Evolutionary conservation across 2,797 vertebrate species (phyloP).

Genomic region (Malurus leucopterus): DNA sequence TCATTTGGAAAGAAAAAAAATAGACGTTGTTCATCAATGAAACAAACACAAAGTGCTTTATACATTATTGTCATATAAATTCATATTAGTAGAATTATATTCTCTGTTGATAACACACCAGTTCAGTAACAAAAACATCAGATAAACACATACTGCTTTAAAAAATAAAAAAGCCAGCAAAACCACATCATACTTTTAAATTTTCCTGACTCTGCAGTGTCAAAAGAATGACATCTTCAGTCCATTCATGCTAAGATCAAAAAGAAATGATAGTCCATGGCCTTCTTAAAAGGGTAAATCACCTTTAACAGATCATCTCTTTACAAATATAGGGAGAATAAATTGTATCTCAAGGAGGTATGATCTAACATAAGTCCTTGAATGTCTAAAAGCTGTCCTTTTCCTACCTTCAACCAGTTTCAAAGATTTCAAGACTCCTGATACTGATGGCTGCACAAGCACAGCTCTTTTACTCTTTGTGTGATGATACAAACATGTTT

Average conservation of each 20-base stretch:
- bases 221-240: background rate
- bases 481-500: background rate
- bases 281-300: background rate
- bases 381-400: background rate
- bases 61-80: background rate
- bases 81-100: background rate
- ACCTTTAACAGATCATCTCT: background rate
- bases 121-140: background rate
- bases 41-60: background rate
- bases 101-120: background rate
- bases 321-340: background rate
- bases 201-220: background rate
- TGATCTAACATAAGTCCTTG: background rate
- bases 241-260: background rate
- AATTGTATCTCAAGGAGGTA: background rate
- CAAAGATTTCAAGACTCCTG: background rate
- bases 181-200: accelerated
- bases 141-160: background rate
- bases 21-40: background rate
- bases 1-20: background rate
- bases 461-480: background rate
- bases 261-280: background rate
- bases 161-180: background rate
- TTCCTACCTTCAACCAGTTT: background rate
- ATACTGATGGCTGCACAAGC: background rate